These are phyloP conservation scores for Ailurus styani DNA, from an alignment of 2,113 vertebrate species.

Conservation along the genomic window DNA sequence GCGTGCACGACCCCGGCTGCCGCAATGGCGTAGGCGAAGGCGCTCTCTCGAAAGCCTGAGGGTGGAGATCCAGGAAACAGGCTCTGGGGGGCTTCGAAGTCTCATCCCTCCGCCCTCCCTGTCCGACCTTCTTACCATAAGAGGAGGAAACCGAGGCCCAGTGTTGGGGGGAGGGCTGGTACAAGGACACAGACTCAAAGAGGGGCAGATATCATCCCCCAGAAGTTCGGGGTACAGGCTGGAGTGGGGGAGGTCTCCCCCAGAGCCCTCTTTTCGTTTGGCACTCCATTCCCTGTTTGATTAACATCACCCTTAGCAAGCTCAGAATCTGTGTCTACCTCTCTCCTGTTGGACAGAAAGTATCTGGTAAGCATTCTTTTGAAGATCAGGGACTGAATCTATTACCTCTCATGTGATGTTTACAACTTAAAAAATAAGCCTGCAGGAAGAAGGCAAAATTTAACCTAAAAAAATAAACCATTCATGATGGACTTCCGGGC, in stretches of 20 bases:
- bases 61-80: constrained; percentile 10
- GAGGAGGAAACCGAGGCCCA: not conserved
- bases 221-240: not conserved
- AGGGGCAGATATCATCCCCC: not conserved
- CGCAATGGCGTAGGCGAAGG: constrained; percentile 95
- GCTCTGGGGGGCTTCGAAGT: not conserved
- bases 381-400: not conserved
- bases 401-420: not conserved
- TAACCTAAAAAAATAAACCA: not conserved
- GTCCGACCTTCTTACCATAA: not conserved
- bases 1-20: constrained; percentile 95
- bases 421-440: constrained; percentile 38
- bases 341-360: constrained; percentile 15
- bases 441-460: constrained; percentile 8
- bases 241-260: not conserved
- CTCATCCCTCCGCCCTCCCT: not conserved
- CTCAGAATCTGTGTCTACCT: not conserved
- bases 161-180: no score
- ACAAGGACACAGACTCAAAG: not conserved
- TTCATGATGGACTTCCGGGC: not conserved
- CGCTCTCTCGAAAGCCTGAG: constrained; percentile 95
- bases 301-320: not conserved
- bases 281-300: not conserved
- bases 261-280: not conserved
- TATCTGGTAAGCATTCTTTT: constrained; percentile 21